Conservation (phyloP, 1,140 invertebrate genomes). For the Lutraria rhynchaena region DNA sequence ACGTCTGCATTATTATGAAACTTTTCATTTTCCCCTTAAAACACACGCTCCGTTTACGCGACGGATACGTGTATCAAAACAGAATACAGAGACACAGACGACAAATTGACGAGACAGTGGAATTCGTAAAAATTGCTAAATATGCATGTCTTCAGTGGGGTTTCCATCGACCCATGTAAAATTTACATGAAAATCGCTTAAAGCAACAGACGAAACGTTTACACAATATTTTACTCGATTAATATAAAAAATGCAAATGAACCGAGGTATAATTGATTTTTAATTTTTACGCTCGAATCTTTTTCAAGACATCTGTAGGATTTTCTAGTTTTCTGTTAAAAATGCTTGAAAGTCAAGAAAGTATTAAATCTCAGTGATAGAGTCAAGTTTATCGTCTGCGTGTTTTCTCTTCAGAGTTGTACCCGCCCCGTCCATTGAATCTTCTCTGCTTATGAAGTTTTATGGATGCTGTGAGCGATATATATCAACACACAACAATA, state of each 20-base stretch:
- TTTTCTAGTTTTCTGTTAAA: constrained; percentile 27
- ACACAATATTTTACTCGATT: constrained; percentile 4
- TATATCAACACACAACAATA: constrained; percentile 59
- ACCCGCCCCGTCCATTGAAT: constrained; percentile 47
- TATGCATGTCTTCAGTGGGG: too few species aligned
- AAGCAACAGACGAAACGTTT: too few species aligned
- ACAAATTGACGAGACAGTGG: too few species aligned
- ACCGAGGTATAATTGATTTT: constrained; percentile 41
- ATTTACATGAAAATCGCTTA: too few species aligned
- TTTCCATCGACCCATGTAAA: too few species aligned
- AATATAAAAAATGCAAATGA: constrained; percentile 43
- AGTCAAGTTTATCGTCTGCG: constrained; percentile 54
- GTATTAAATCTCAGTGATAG: constrained; percentile 55
- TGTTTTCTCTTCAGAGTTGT: constrained; percentile 41
- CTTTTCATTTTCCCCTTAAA: too few species aligned
- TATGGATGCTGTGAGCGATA: constrained; percentile 56
- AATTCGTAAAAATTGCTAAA: too few species aligned
- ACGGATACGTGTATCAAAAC: too few species aligned
- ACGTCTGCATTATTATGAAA: constrained; percentile 8
- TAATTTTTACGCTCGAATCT: constrained; percentile 43
- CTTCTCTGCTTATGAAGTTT: constrained; percentile 47
- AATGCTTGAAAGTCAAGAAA: constrained; percentile 57
- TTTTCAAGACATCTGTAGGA: constrained; percentile 56
- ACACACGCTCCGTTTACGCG: too few species aligned
- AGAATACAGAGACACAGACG: too few species aligned